Percentiles rank a stretch among this genome's conserved stretches.
These are phyloP conservation scores for Lacerta agilis DNA, from an alignment of 2,797 vertebrate genomes.

Conservation along the genomic window DNA sequence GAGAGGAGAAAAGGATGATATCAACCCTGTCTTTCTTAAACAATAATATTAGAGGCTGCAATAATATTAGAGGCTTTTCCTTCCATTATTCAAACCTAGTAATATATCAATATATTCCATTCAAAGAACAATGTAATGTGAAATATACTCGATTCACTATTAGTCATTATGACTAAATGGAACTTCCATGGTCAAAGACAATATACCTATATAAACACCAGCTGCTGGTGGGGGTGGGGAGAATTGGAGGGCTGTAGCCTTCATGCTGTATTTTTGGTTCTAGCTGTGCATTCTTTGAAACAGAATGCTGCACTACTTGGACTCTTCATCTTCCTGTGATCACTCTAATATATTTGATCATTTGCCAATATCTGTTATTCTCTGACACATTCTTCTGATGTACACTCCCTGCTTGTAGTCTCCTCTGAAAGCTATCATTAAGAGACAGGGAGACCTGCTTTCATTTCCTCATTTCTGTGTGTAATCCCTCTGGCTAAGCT, in stretches of 20 bases:
- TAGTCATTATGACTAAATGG: not conserved
- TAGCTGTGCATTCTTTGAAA: not conserved
- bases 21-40: not conserved
- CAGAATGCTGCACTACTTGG: not conserved
- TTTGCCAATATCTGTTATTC: slow-evolving; percentile 15
- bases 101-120: not conserved
- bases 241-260: not conserved
- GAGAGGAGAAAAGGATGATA: not conserved
- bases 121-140: not conserved
- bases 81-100: slow-evolving; percentile 1
- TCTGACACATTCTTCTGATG: not conserved
- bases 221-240: not conserved
- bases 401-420: slow-evolving; percentile 10
- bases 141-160: too few species aligned
- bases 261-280: not conserved
- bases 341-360: slow-evolving; percentile 28
- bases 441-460: not conserved
- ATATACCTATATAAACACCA: not conserved
- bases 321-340: not conserved
- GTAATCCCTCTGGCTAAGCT: not conserved
- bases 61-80: slow-evolving; percentile 15
- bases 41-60: slow-evolving; percentile 15
- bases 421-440: slow-evolving; percentile 33
- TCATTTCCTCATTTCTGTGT: not conserved
- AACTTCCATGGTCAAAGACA: not conserved